Conservation (phyloP, 2,888 invertebrate genomes). For the Lycaena phlaeas region DNA sequence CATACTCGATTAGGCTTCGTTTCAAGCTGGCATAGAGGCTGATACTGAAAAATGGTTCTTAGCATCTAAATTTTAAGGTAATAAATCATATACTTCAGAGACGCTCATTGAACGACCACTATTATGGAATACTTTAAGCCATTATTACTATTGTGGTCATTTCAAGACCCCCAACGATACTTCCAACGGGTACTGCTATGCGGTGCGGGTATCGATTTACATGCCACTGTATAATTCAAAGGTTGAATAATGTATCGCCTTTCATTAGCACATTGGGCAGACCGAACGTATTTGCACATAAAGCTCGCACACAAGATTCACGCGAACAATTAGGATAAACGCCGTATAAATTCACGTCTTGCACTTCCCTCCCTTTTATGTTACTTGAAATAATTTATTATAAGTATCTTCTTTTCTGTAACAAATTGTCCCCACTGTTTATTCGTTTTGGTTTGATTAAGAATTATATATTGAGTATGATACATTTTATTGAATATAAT, state of each 20-base stretch:
- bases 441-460: too few relatives aligned
- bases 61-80: too few relatives aligned
- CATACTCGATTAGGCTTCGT: too few relatives aligned
- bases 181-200: slow-evolving; percentile 57
- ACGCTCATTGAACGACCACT: too few relatives aligned
- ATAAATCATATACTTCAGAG: too few relatives aligned
- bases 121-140: too few relatives aligned
- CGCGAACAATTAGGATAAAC: slow-evolving; percentile 45
- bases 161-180: slow-evolving; percentile 26
- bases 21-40: too few relatives aligned
- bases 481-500: too few relatives aligned
- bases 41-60: too few relatives aligned
- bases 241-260: slow-evolving; percentile 72
- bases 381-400: neutral
- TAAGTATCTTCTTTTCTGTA: neutral
- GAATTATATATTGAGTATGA: too few relatives aligned
- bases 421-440: too few relatives aligned
- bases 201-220: slow-evolving; percentile 71
- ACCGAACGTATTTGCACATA: slow-evolving; percentile 69
- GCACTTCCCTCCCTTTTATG: neutral
- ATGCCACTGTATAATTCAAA: slow-evolving; percentile 70
- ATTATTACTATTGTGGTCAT: slow-evolving; percentile 24
- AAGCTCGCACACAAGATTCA: slow-evolving; percentile 62
- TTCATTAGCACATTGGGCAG: slow-evolving; percentile 71
- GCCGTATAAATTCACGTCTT: slow-evolving; percentile 8